A percentile compares a stretch with the other conserved stretches of the same genome.
These are phyloP conservation scores for Mastacembelus armatus DNA, from an alignment of 2,797 vertebrate species.

Conservation along the genomic window DNA sequence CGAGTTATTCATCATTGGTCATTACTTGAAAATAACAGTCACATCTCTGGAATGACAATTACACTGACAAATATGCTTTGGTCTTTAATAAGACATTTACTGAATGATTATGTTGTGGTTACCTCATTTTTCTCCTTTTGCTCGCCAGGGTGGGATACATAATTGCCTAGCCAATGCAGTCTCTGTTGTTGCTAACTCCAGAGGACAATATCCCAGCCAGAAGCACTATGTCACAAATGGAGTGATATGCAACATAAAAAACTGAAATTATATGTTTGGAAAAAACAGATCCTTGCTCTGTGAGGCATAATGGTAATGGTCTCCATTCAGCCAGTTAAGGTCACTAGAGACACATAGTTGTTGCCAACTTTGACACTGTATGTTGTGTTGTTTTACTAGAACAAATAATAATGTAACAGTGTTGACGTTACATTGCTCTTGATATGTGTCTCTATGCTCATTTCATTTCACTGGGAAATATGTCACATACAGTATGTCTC, in stretches of 20 bases:
- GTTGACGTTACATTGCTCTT: constrained; percentile 4
- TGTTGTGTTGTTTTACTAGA: constrained; percentile 6
- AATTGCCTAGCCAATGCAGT: neutral
- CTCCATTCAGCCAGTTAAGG: no score
- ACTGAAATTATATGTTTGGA: no score
- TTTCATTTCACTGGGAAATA: constrained; percentile 14
- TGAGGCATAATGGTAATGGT: no score
- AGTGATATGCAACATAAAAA: no score
- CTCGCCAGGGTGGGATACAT: neutral
- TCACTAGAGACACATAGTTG: neutral
- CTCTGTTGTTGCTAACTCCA: neutral
- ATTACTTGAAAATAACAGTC: constrained; percentile 4
- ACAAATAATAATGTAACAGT: neutral
- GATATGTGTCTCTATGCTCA: constrained; percentile 1
- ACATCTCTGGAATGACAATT: neutral
- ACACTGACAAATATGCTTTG: neutral
- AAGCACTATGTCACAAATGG: no score
- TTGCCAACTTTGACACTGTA: neutral
- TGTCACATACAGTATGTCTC: neutral
- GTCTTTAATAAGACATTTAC: neutral
- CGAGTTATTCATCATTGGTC: neutral
- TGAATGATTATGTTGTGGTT: neutral
- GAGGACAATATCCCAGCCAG: neutral
- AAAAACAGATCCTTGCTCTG: no score
- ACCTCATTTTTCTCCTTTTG: neutral